Conservation (phyloP, 2,113 vertebrate species). For the Dicaeum eximium region DNA sequence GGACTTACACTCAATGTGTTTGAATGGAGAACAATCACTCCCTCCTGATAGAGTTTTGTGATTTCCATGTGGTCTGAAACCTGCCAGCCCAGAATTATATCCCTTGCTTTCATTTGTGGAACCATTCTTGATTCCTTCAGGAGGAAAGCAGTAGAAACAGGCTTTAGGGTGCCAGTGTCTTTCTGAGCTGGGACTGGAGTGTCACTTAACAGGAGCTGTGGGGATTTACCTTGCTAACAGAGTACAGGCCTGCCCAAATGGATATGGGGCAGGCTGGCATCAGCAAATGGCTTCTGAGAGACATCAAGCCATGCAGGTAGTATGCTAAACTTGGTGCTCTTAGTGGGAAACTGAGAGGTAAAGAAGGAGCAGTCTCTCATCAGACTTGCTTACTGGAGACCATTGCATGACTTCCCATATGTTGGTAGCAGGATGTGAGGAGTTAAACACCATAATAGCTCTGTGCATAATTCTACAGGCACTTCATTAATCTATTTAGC, state of each 20-base stretch:
- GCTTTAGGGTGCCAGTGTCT: background rate
- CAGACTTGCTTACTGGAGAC: background rate
- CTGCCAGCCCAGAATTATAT: background rate
- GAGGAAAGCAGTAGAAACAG: background rate
- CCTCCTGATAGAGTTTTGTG: background rate
- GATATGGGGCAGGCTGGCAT: background rate
- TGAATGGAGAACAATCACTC: background rate
- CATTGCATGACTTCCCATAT: background rate
- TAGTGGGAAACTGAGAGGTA: background rate
- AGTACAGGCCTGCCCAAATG: background rate
- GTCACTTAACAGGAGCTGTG: background rate
- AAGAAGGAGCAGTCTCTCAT: background rate
- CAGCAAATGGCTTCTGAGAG: background rate
- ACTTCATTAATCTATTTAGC: conserved; percentile 37
- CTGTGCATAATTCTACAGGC: background rate
- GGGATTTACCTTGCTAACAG: background rate
- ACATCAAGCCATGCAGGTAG: background rate
- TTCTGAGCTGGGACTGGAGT: background rate
- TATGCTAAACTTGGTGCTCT: background rate
- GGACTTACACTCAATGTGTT: fast-evolving
- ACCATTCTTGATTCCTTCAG: background rate
- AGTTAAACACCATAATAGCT: background rate
- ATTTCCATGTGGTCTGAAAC: background rate
- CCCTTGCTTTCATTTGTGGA: background rate
- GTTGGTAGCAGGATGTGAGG: background rate